Conservation (phyloP, 2,888 invertebrate species). For the Lamellibrachia columna region DNA sequence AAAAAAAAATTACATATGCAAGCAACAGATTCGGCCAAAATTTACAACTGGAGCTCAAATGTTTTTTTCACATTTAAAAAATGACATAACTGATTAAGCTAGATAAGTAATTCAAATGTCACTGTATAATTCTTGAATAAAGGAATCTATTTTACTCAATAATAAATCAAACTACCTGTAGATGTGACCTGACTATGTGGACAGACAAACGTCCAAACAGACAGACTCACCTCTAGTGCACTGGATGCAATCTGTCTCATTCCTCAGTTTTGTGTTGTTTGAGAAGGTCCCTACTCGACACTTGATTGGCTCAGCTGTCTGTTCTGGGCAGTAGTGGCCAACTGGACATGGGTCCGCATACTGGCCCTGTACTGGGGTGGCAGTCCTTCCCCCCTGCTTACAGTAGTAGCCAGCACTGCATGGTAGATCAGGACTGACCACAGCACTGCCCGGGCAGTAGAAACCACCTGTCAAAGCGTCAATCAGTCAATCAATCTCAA, state of each 20-base stretch:
- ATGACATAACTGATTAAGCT: too few species aligned
- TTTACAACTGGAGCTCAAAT: too few species aligned
- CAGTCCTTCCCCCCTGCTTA: slow-evolving; percentile 50
- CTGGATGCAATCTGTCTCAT: slow-evolving; percentile 54
- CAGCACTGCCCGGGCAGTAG: slow-evolving; percentile 50
- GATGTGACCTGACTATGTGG: not conserved
- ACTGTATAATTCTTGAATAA: not conserved
- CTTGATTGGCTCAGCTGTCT: slow-evolving; percentile 49
- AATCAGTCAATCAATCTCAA: not conserved
- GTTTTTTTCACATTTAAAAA: too few species aligned
- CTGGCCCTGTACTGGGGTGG: slow-evolving; percentile 52
- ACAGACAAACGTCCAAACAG: not conserved
- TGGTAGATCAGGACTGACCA: slow-evolving; percentile 50
- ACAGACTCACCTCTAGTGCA: slow-evolving; percentile 53
- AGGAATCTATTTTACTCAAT: too few species aligned
- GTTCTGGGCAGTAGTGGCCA: slow-evolving; percentile 58
- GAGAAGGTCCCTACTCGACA: slow-evolving; percentile 54
- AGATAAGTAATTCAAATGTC: not conserved
- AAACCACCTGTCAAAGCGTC: slow-evolving; percentile 46
- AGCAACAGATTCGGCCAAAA: too few species aligned
- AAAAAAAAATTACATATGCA: too few species aligned
- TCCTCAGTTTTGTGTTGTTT: slow-evolving; percentile 53
- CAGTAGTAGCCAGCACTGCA: slow-evolving; percentile 62
- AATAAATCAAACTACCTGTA: not conserved
- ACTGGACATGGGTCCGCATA: slow-evolving; percentile 59